Base-by-base conservation (phyloP, 2,113 vertebrate genomes). In the Microcebus ravelobensis region DNA sequence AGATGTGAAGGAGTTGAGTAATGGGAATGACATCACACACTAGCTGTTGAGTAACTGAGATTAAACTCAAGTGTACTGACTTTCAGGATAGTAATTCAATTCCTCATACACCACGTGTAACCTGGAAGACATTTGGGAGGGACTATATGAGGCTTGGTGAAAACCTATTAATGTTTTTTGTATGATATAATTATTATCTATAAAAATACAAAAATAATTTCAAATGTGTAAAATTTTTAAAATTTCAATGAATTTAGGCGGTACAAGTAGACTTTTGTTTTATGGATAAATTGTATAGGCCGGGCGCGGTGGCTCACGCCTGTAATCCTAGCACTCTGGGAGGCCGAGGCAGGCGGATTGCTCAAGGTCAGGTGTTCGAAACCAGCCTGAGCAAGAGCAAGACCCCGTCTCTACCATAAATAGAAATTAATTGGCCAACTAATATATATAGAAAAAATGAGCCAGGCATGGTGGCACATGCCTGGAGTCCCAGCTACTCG, bases 191-290 rank as follows among this genome's bases (percentile, higher is more conserved):
- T 74, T 86, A 61, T 48, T 2, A 48, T 48, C 48, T 52, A 73
- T 23, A 73, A 67, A 95, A 88, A 71, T 83, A 55, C 9, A 45
- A 86, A 82, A 93, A 73, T 83, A 80, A 94, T 67, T 87, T 93
- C 18, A 73, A 50, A 59, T 50, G 15, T 95, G 8, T 74, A 86
- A 65, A 81, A 68, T 4, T n/a, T 91, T n/a, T 31, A 65, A 77
- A 50, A 34, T 14, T 2, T 74, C 59, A 61, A 61, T 61, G 10
- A 61, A 29, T 61, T 61, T 25, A 61, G 59, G 59, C 0, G 59
- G 9, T 61, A 61, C 10, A 61, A 61, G 59, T 61, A 25, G 59
- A 61, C 23, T 61, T 61, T 61, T 61, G 25, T 61, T 61, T 61
- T 61, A 29, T 27, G 59, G 25, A 61, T 61, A 61, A 61, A 11